Conservation (phyloP, 2,888 invertebrate genomes). For the Syritta pipiens region DNA sequence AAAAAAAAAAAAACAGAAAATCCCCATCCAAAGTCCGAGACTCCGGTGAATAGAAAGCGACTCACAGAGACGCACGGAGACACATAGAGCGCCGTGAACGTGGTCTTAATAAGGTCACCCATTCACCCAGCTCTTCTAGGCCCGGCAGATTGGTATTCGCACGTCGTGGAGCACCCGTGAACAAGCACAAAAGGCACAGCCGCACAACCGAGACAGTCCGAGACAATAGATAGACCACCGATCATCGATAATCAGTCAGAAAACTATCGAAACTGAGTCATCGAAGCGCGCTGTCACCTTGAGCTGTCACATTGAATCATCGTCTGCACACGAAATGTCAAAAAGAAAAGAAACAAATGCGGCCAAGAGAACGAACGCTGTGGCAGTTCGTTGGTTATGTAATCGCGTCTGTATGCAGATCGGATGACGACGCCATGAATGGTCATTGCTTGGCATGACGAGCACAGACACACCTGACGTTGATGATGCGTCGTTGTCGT, state of each 20-base stretch:
- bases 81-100: conserved; percentile 13
- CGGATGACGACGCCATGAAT: conserved; percentile 17
- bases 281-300: conserved; percentile 1
- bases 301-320: conserved; percentile 35
- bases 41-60: conserved; percentile 24
- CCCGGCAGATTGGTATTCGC: conserved; percentile 32
- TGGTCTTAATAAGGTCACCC: conserved; percentile 40
- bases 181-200: neutral
- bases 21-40: conserved; percentile 30
- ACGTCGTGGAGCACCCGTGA: neutral
- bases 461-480: conserved; percentile 58
- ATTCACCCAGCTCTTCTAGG: conserved; percentile 9
- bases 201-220: neutral
- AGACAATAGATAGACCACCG: conserved; percentile 16
- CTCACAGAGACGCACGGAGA: neutral
- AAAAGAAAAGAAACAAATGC: neutral
- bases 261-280: conserved; percentile 33
- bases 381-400: conserved; percentile 22
- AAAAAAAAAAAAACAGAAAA: neutral
- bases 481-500: conserved; percentile 40
- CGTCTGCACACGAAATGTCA: neutral
- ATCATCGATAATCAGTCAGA: conserved; percentile 12
- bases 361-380: neutral
- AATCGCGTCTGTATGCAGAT: conserved; percentile 38
- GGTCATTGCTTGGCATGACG: conserved; percentile 46